A percentile compares a stretch with the other conserved stretches of the same genome.
Evolutionary conservation across 2,888 invertebrate genomes (phyloP).

Genomic region (Pachydiplax longipennis): DNA sequence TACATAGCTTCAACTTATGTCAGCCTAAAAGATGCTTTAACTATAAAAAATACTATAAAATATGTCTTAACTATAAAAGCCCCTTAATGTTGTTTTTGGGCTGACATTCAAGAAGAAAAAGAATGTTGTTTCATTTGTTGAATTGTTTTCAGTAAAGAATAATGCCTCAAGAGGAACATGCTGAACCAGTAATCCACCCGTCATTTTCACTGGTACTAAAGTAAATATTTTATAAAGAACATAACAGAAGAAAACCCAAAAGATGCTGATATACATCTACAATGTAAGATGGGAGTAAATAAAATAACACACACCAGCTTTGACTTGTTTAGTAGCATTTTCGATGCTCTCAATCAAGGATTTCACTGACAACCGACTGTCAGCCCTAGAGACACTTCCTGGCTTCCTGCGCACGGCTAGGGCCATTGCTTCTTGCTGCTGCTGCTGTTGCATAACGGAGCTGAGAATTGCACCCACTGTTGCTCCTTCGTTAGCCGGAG

Average conservation of each 20-base stretch:
- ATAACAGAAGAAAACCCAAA: neutral
- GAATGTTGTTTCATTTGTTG: too few relatives aligned
- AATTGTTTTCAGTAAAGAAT: too few relatives aligned
- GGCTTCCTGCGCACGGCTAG: constrained; percentile 63
- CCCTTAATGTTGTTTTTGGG: too few relatives aligned
- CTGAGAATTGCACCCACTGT: constrained; percentile 57
- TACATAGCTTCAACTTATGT: too few relatives aligned
- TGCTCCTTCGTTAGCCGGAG: constrained; percentile 15
- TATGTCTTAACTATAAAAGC: too few relatives aligned
- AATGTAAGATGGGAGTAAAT: neutral
- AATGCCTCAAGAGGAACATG: too few relatives aligned
- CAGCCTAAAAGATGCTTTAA: too few relatives aligned
- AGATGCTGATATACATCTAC: neutral
- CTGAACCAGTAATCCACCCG: too few relatives aligned
- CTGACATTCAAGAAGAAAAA: too few relatives aligned
- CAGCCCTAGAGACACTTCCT: constrained; percentile 66
- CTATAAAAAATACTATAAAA: too few relatives aligned
- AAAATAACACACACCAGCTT: constrained; percentile 59
- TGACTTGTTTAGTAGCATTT: constrained; percentile 79
- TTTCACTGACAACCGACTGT: constrained; percentile 86
- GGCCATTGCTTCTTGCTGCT: constrained; percentile 54
- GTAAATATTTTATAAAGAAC: too few relatives aligned
- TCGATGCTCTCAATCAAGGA: constrained; percentile 92
- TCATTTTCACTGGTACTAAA: too few relatives aligned
- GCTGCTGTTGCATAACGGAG: constrained; percentile 66